Percentiles rank a stretch among this genome's conserved stretches.
These are phyloP conservation scores for Reinhardtius hippoglossoides DNA, from an alignment of 2,113 vertebrate genomes.

Conservation along the genomic window DNA sequence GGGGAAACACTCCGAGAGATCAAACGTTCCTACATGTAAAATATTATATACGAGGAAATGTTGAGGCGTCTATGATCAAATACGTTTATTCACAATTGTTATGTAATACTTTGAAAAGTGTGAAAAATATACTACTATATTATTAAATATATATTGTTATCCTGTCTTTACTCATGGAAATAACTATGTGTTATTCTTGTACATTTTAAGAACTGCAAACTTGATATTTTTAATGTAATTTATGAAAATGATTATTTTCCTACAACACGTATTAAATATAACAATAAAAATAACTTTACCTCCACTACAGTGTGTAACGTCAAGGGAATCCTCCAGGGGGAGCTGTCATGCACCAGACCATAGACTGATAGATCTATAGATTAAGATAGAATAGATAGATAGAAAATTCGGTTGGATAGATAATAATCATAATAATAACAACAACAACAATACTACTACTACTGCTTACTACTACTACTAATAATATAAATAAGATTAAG, in stretches of 20 bases:
- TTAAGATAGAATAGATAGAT: no score
- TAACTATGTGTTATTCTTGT: no score
- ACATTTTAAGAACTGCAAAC: no score
- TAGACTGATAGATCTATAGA: no score
- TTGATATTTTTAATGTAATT: not conserved
- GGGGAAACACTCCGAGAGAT: not conserved
- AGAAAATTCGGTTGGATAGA: no score
- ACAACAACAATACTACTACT: no score
- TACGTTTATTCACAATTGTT: not conserved
- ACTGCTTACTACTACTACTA: no score
- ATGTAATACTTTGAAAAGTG: not conserved
- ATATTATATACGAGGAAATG: not conserved
- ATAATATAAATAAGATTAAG: no score
- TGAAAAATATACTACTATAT: not conserved
- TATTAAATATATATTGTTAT: not conserved
- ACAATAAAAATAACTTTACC: not conserved
- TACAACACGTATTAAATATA: not conserved
- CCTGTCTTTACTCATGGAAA: no score
- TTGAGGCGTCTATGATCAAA: not conserved
- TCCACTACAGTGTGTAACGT: not conserved
- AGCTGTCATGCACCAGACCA: not conserved
- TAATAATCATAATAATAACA: no score
- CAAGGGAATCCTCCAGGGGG: not conserved
- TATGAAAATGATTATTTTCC: not conserved
- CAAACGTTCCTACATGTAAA: conserved; percentile 47